phyloP scores from a whole-genome alignment of 2,113 vertebrate species.

The Beaufortia kweichowensis region DNA sequence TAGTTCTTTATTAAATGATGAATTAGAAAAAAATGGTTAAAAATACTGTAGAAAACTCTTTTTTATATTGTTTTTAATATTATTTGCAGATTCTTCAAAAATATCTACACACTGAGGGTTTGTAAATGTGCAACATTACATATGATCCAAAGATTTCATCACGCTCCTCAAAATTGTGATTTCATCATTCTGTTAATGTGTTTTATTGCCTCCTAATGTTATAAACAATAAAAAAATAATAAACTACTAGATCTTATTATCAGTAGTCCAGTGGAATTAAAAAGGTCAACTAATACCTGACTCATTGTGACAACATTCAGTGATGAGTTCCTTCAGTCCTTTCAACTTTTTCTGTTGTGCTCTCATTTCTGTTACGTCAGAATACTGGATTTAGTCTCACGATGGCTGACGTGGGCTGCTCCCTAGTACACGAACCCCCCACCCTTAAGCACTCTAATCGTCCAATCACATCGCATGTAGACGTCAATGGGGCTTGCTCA shows the following conservation, averaged over 20 bases:
- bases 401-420: conserved; percentile 28
- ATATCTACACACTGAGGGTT: too few relatives aligned
- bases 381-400: conserved; percentile 43
- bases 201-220: neutral
- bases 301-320: conserved; percentile 16
- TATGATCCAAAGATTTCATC: too few relatives aligned
- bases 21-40: too few relatives aligned
- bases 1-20: too few relatives aligned
- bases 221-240: neutral
- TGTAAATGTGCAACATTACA: too few relatives aligned
- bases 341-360: conserved; percentile 7
- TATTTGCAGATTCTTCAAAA: too few relatives aligned
- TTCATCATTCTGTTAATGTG: neutral
- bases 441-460: neutral
- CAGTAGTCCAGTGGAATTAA: neutral
- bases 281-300: conserved; percentile 10
- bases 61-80: too few relatives aligned
- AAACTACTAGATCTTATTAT: neutral
- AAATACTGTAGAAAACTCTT: too few relatives aligned
- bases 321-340: conserved; percentile 12
- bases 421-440: conserved; percentile 7
- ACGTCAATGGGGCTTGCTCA: conserved; percentile 50
- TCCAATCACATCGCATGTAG: neutral
- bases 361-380: conserved; percentile 33
- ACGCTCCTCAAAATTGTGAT: neutral